Conservation (phyloP, 2,888 invertebrate genomes). For the Synergus japonicus region DNA sequence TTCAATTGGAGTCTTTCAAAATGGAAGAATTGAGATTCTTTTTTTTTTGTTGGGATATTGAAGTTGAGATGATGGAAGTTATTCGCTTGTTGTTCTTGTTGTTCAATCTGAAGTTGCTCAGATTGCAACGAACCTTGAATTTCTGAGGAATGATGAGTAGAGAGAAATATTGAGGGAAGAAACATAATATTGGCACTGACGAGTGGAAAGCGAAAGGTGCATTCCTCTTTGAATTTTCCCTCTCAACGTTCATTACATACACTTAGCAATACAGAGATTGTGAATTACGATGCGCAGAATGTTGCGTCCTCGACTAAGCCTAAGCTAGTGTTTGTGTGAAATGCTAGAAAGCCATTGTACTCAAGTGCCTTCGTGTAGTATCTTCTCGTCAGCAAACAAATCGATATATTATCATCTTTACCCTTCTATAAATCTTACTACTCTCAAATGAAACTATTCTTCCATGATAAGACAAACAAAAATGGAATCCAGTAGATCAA, state of each 20-base stretch:
- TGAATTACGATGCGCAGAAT: conserved; percentile 17
- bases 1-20: too few relatives aligned
- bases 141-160: not conserved
- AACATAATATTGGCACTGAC: not conserved
- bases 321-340: conserved; percentile 26
- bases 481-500: not conserved
- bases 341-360: conserved; percentile 46
- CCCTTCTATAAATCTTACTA: not conserved
- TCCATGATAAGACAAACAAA: not conserved
- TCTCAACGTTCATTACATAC: conserved; percentile 11
- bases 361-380: conserved; percentile 29
- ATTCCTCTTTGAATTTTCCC: conserved; percentile 23
- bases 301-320: conserved; percentile 30
- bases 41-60: too few relatives aligned
- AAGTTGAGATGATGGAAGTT: too few relatives aligned
- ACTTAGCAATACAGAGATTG: conserved; percentile 2
- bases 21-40: too few relatives aligned
- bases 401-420: conserved; percentile 28
- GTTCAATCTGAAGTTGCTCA: too few relatives aligned
- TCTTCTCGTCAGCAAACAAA: conserved; percentile 22
- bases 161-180: not conserved
- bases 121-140: not conserved
- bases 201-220: conserved; percentile 20
- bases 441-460: not conserved
- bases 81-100: too few relatives aligned